phyloP scores from a whole-genome alignment of 2,888 invertebrate genomes.

The Linhomoeus sp. region DNA sequence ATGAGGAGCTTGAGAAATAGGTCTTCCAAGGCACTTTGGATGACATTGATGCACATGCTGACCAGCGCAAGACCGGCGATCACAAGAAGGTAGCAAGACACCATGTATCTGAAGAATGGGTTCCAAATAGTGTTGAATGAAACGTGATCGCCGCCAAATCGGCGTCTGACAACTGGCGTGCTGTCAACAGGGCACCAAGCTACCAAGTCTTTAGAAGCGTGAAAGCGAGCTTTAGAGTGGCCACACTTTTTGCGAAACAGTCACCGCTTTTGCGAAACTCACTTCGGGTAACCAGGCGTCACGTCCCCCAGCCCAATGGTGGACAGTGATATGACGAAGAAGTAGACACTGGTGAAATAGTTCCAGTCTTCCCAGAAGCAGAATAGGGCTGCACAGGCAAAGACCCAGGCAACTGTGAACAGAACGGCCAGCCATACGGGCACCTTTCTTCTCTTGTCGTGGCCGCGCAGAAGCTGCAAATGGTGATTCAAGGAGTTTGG shows the following conservation, averaged over 20 bases:
- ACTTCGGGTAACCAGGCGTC: conserved; percentile 32
- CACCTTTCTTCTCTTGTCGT: too few species aligned
- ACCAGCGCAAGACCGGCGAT: conserved; percentile 33
- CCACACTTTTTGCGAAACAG: not conserved
- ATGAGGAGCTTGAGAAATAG: conserved; percentile 21
- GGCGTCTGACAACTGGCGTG: not conserved
- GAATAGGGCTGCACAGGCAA: conserved; percentile 75
- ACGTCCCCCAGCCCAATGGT: conserved; percentile 33
- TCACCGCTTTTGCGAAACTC: conserved; percentile 26
- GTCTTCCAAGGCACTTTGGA: conserved; percentile 20
- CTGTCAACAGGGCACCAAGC: not conserved
- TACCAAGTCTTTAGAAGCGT: not conserved
- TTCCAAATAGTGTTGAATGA: too few species aligned
- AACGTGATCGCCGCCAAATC: conserved; percentile 27
- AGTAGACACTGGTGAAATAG: conserved; percentile 23
- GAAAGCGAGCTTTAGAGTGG: not conserved
- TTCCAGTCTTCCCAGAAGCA: conserved; percentile 32
- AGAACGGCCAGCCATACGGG: conserved; percentile 34
- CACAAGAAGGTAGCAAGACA: conserved; percentile 22
- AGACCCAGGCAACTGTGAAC: conserved; percentile 65
- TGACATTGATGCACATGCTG: conserved; percentile 11
- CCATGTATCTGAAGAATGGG: conserved; percentile 12
- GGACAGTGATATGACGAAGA: conserved; percentile 24
- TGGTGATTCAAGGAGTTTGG: too few species aligned
- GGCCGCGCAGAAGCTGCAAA: too few species aligned